Conservation (phyloP, 2,113 vertebrate species). For the Otocyon megalotis region DNA sequence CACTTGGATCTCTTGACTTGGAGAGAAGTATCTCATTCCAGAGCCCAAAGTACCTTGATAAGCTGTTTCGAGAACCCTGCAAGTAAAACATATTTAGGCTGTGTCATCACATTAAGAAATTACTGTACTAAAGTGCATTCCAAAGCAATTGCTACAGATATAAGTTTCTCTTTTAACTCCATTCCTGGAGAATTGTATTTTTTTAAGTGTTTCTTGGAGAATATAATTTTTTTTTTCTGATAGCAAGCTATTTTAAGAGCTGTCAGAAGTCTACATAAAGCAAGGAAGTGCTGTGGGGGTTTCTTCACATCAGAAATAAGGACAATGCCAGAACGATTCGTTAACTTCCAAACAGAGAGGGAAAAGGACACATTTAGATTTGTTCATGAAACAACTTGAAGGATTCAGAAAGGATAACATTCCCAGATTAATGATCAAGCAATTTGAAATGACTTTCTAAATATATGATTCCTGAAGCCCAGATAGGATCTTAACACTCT, state of each 20-base stretch:
- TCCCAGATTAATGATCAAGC: not conserved
- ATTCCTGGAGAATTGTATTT: constrained; percentile 22
- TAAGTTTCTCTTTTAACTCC: constrained; percentile 47
- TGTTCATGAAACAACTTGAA: not conserved
- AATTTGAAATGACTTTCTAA: constrained; percentile 39
- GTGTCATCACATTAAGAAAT: not conserved
- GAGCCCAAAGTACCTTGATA: not conserved
- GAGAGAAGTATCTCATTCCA: constrained; percentile 54
- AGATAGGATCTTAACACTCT: constrained; percentile 55
- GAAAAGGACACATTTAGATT: constrained; percentile 44
- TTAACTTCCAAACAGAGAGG: constrained; percentile 4
- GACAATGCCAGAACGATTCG: not conserved
- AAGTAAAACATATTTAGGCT: constrained; percentile 40
- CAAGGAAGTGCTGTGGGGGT: not conserved
- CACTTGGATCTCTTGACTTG: not conserved
- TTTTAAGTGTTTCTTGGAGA: constrained; percentile 59
- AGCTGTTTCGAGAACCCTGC: constrained; percentile 56
- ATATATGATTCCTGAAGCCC: constrained; percentile 22
- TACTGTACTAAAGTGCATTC: constrained; percentile 56
- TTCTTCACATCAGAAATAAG: constrained; percentile 16
- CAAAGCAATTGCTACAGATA: constrained; percentile 17
- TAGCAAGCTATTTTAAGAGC: constrained; percentile 34
- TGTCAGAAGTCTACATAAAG: not conserved
- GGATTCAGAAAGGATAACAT: constrained; percentile 36
- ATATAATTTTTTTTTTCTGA: not conserved